These are phyloP conservation scores for Aphelocoma coerulescens DNA, from an alignment of 2,113 vertebrate genomes.

Conservation along the genomic window DNA sequence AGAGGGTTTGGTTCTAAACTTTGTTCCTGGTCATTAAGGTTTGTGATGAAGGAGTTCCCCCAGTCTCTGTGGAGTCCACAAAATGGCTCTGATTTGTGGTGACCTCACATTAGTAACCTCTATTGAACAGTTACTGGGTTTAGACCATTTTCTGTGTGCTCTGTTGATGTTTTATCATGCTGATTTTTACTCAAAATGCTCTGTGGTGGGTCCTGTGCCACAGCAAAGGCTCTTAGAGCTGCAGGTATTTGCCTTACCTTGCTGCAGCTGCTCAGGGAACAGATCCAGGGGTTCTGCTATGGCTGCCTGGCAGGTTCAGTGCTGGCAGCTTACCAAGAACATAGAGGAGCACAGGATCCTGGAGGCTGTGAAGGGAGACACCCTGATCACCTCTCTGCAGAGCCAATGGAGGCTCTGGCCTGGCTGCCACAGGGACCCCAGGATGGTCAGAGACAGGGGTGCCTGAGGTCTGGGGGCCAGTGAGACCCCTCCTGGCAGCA, in stretches of 20 bases:
- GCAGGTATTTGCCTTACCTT: background rate
- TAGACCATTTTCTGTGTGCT: background rate
- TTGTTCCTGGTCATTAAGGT: background rate
- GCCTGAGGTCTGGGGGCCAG: background rate
- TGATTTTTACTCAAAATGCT: background rate
- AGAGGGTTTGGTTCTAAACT: background rate
- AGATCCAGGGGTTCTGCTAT: background rate
- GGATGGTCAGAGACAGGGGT: background rate
- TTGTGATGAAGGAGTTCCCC: background rate
- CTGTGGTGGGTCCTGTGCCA: background rate
- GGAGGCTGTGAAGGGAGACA: fast-evolving
- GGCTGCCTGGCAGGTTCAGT: background rate
- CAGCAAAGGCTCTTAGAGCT: background rate
- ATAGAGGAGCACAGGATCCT: background rate
- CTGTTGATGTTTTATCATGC: background rate
- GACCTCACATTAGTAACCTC: background rate
- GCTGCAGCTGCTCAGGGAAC: background rate
- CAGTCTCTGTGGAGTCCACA: background rate
- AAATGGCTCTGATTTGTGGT: background rate
- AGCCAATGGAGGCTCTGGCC: background rate
- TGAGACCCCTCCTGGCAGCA: background rate
- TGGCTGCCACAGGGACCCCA: background rate
- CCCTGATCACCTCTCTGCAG: background rate
- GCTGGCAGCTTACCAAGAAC: background rate
- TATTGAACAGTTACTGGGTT: background rate